Evolutionary conservation across 1,140 invertebrate species (phyloP), one percentile per base, ranked within the genome.

Genomic region (Diachasmimorpha longicaudata): DNA sequence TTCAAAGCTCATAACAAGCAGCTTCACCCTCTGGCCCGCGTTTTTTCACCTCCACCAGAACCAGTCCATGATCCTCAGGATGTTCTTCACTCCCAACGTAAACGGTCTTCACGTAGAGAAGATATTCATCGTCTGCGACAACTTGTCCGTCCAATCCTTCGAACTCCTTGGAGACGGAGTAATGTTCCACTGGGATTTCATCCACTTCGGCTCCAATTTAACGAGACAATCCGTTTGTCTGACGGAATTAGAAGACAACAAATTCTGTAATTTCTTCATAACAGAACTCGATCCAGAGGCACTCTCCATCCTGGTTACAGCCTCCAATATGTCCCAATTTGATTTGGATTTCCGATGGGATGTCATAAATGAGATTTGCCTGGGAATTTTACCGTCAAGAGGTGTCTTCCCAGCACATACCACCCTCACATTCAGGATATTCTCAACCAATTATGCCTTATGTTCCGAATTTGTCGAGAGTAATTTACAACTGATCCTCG

Each of bases 121-220:
- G 72, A 67, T 86, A 5, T 82, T 81, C n/a, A 73, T 83, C 39
- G 42, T 86, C 16, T 81, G 81, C 16, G 81, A 85, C 44, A 87
- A 85, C 74, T 80, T 78, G 48, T 74, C 80, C 4, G 19, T 84
- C 19, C 31, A 84, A 46, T 52, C 74, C 4, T 77, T 81, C 4
- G 84, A 86, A 70, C 71, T 86, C 14, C 77, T 86, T n/a, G 85
- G 85, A 0, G 84, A 87, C 63, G 85, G 84, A 21, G 19, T 86
- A 1, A 68, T 75, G 2, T 84, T 80, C 16, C 75, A 84, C 16
- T 58, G 55, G 44, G 46, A 78, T 11, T 79, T 77, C 19, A 75
- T 85, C 19, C 63, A 68, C 70, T 52, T 83, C 77, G 75, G 70
- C 76, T 74, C 37, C 78, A 73, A 31, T 44, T 44, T 66, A 8